Percentiles rank a stretch among this genome's conserved stretches.
phyloP scores from a whole-genome alignment of 2,113 vertebrate species.

The Phainopepla nitens region DNA sequence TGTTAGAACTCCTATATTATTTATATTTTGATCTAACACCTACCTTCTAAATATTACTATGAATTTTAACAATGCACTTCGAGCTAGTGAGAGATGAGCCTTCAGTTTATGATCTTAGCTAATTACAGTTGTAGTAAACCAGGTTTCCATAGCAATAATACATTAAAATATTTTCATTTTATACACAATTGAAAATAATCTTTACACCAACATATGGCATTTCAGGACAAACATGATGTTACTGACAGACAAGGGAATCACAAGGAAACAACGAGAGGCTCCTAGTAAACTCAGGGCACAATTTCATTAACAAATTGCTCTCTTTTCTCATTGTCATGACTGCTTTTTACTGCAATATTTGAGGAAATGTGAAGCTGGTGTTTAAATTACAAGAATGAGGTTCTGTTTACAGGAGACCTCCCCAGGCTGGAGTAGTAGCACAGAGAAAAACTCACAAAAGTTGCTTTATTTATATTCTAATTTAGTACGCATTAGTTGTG shows the following conservation, averaged over 20 bases:
- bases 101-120: background rate
- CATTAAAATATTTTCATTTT: background rate
- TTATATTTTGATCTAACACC: background rate
- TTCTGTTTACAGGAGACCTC: background rate
- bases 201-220: background rate
- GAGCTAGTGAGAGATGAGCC: background rate
- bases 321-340: background rate
- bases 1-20: background rate
- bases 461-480: background rate
- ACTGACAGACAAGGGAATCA: background rate
- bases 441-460: background rate
- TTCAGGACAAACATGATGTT: background rate
- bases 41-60: background rate
- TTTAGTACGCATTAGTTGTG: background rate
- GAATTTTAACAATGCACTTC: background rate
- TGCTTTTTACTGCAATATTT: background rate
- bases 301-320: background rate
- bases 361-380: background rate
- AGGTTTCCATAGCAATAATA: background rate
- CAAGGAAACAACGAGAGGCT: background rate
- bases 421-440: background rate
- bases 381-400: background rate
- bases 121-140: background rate
- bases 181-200: background rate
- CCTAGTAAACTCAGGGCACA: background rate